A percentile compares a stretch with the other conserved stretches of the same genome.
These are phyloP conservation scores for Abscondita cerata DNA, from an alignment of 2,888 invertebrate species.

Conservation along the genomic window DNA sequence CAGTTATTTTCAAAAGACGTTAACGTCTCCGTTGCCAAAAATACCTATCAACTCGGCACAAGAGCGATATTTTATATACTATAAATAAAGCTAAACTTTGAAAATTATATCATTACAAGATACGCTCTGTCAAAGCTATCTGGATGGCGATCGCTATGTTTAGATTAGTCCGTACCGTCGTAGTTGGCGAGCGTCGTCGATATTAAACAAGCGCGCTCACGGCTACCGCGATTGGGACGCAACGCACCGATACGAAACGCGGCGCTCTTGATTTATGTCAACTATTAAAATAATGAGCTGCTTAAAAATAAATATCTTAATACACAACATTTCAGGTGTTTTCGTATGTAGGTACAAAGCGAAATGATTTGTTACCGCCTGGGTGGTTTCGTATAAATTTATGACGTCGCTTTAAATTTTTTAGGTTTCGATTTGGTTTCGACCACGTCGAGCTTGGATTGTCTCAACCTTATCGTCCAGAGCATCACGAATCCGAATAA, in stretches of 20 bases:
- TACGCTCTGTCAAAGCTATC: conserved; percentile 47
- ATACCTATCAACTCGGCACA: conserved; percentile 41
- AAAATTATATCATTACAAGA: conserved; percentile 50
- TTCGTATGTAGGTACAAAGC: conserved; percentile 39
- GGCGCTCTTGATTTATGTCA: conserved; percentile 33
- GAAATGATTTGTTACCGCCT: conserved; percentile 40
- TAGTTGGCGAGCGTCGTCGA: not conserved
- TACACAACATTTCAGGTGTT: conserved; percentile 37
- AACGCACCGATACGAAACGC: conserved; percentile 4
- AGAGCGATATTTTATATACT: conserved; percentile 51
- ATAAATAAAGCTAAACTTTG: conserved; percentile 51
- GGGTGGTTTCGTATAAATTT: conserved; percentile 27
- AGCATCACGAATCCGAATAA: conserved; percentile 64
- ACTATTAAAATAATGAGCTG: conserved; percentile 38
- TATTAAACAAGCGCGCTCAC: not conserved
- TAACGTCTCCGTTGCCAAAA: conserved; percentile 42
- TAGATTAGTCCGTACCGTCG: conserved; percentile 29
- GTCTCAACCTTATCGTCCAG: conserved; percentile 74
- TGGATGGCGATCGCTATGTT: conserved; percentile 37
- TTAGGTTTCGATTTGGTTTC: conserved; percentile 59
- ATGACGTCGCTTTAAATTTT: conserved; percentile 26
- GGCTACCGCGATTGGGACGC: conserved; percentile 17
- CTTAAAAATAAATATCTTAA: conserved; percentile 39
- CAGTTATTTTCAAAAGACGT: conserved; percentile 49
- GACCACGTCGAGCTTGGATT: conserved; percentile 69